These are phyloP conservation scores for Colaptes auratus DNA, from an alignment of 2,113 vertebrate species.

Conservation along the genomic window DNA sequence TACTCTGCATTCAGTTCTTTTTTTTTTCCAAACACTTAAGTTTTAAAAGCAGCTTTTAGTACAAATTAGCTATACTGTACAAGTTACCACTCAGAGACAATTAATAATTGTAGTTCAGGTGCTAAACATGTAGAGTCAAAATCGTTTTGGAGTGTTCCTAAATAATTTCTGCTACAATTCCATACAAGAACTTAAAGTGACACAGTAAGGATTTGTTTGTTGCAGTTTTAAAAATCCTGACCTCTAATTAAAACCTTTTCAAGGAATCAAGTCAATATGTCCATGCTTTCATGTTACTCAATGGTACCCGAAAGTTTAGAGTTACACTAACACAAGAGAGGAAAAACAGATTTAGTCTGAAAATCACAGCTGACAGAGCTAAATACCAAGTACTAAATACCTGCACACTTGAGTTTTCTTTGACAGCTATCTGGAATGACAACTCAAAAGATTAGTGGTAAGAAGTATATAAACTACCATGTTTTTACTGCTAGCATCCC, in stretches of 20 bases:
- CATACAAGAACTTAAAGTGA: not conserved
- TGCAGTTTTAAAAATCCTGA: not conserved
- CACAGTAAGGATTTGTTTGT: not conserved
- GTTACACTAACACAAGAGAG: accelerated
- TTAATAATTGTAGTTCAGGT: not conserved
- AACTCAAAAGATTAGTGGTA: not conserved
- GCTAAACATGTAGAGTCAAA: not conserved
- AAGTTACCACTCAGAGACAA: not conserved
- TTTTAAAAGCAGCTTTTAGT: not conserved
- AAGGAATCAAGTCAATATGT: not conserved
- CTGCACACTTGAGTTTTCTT: not conserved
- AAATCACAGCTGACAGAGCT: not conserved
- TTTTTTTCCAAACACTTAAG: not conserved
- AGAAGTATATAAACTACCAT: not conserved
- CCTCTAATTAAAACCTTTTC: not conserved
- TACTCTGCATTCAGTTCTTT: not conserved
- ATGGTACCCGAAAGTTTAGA: not conserved
- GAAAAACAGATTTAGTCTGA: not conserved
- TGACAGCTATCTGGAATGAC: not conserved
- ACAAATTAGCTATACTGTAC: not conserved
- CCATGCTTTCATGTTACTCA: not conserved
- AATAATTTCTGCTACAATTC: not conserved
- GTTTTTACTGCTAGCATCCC: not conserved
- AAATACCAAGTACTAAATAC: not conserved
- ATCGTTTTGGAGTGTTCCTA: not conserved